phyloP scores from a whole-genome alignment of 2,113 vertebrate species.

The Ameiurus melas region DNA sequence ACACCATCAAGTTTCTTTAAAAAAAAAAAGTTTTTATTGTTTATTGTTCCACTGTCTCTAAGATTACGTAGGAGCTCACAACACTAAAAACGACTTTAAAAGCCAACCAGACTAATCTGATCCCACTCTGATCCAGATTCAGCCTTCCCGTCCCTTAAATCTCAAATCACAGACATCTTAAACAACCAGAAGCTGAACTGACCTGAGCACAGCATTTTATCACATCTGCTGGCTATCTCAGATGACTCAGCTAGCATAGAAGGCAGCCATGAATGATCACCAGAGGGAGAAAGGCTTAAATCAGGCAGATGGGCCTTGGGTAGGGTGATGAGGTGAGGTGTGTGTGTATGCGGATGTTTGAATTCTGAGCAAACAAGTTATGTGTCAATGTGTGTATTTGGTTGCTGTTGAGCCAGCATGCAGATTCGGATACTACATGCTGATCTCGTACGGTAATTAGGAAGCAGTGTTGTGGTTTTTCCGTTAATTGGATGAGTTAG shows the following conservation, averaged over 20 bases:
- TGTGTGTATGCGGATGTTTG: neutral
- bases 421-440: neutral
- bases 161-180: neutral
- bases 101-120: neutral
- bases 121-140: neutral
- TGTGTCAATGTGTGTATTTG: conserved; percentile 29
- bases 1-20: neutral
- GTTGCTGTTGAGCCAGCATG: neutral
- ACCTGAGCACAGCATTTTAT: neutral
- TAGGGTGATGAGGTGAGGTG: conserved; percentile 2
- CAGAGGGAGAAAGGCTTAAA: conserved; percentile 3
- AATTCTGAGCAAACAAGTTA: neutral
- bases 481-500: neutral
- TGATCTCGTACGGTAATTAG: neutral
- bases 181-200: neutral
- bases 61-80: neutral
- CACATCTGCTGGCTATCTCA: conserved; percentile 4
- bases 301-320: conserved; percentile 2
- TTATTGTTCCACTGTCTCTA: neutral
- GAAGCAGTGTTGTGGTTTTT: neutral
- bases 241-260: conserved; percentile 23
- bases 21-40: no score
- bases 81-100: neutral
- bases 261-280: conserved; percentile 21
- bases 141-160: neutral